Percentiles rank a stretch among this genome's conserved stretches.
Conservation (phyloP, 2,113 vertebrate genomes). For the Silurus asotus region DNA sequence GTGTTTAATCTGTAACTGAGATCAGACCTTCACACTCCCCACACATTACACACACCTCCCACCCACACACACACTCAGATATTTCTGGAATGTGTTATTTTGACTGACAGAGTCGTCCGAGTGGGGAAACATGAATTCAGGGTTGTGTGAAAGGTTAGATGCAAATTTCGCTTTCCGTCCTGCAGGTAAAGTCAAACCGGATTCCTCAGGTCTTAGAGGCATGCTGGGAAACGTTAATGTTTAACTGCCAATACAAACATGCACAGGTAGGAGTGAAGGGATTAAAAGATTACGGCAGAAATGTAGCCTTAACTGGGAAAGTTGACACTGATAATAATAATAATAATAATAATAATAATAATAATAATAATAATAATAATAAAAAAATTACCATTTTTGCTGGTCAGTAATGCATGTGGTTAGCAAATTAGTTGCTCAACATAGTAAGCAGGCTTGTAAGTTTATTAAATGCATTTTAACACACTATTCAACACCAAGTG, state of each 20-base stretch:
- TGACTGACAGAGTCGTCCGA: conserved; percentile 20
- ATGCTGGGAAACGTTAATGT: conserved; percentile 60
- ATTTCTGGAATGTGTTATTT: conserved; percentile 32
- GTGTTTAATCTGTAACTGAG: conserved; percentile 18
- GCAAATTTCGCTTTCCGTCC: conserved; percentile 37
- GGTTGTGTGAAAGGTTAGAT: conserved; percentile 34
- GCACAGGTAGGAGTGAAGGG: conserved; percentile 14
- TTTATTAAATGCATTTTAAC: background rate
- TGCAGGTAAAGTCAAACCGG: conserved; percentile 50
- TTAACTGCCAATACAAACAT: conserved; percentile 66
- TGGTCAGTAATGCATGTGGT: background rate
- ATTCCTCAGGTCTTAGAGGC: conserved; percentile 49
- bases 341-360: background rate
- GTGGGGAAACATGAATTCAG: conserved; percentile 21
- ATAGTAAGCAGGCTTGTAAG: background rate
- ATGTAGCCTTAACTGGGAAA: background rate
- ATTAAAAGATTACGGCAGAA: conserved; percentile 32
- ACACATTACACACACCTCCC: background rate
- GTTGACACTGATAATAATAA: background rate
- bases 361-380: background rate
- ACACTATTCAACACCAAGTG: background rate
- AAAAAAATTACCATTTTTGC: background rate
- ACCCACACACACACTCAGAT: conserved; percentile 22
- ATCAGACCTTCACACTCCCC: background rate
- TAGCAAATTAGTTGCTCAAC: background rate